Evolutionary conservation across 1,140 invertebrate genomes (phyloP).

Genomic region (Aphidius gifuensis): DNA sequence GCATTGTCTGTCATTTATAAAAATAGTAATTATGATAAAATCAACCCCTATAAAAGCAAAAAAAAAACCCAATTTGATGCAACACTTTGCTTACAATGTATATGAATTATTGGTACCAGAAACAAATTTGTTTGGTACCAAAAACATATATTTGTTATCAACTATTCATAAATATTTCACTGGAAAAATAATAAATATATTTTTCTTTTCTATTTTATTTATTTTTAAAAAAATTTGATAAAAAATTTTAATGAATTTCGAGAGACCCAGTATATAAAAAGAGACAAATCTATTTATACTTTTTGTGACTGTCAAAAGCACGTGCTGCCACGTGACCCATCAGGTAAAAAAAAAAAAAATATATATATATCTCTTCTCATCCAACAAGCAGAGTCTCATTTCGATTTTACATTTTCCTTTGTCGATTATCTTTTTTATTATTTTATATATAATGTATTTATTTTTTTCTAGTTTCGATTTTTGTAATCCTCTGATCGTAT

Average conservation of each 20-base stretch:
- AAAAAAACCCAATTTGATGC: no score
- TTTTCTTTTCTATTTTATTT: no score
- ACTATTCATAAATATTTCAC: no score
- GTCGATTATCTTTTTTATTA: constrained; percentile 4
- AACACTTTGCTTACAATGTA: no score
- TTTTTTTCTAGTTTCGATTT: constrained; percentile 4
- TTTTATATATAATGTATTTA: constrained; percentile 4
- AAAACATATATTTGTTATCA: no score
- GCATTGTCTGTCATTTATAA: constrained; percentile 13
- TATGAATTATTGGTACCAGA: no score
- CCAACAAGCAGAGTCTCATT: constrained; percentile 15
- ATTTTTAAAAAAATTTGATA: no score
- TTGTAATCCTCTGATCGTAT: constrained; percentile 7
- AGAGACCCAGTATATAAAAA: neutral
- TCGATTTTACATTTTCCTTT: constrained; percentile 14
- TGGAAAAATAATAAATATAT: no score
- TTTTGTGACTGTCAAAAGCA: constrained; percentile 10
- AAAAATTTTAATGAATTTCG: no score
- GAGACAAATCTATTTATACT: neutral
- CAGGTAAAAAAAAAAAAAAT: constrained; percentile 25
- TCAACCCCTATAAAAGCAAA: neutral
- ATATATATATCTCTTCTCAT: constrained; percentile 15
- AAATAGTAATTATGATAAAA: constrained; percentile 15
- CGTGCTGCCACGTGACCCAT: constrained; percentile 28
- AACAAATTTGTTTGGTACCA: no score